Evolutionary conservation across 2,113 vertebrate genomes (phyloP).

Genomic region (Plecotus auritus): DNA sequence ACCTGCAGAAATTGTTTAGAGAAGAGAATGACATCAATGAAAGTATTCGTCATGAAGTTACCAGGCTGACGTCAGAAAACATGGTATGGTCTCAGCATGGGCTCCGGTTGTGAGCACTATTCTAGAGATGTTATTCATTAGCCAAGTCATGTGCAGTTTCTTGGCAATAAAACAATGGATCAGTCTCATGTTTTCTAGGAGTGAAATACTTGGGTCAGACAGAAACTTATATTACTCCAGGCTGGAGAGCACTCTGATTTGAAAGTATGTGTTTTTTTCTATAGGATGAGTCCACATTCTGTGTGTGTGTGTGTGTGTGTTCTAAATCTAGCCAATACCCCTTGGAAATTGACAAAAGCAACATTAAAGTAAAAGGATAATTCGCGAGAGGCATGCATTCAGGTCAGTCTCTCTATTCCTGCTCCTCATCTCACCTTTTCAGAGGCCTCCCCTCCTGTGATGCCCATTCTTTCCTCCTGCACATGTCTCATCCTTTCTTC

Average conservation of each 20-base stretch:
- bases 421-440: not conserved
- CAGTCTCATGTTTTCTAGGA: not conserved
- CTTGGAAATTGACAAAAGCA: not conserved
- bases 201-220: not conserved
- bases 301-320: not conserved
- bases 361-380: not conserved
- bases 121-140: not conserved
- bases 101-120: rapidly evolving
- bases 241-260: not conserved
- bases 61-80: slow-evolving; percentile 91
- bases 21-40: slow-evolving; percentile 92
- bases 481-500: not conserved
- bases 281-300: not conserved
- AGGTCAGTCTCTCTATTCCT: not conserved
- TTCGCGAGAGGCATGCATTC: not conserved
- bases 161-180: not conserved
- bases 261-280: not conserved
- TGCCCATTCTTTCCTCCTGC: rapidly evolving
- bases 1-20: slow-evolving; percentile 90
- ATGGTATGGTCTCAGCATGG: slow-evolving; percentile 77
- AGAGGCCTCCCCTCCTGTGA: not conserved
- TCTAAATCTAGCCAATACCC: not conserved
- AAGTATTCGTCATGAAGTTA: slow-evolving; percentile 88
- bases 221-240: not conserved
- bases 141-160: not conserved